These are phyloP conservation scores for Gymnopithys bicolor DNA, from an alignment of 2,797 vertebrate genomes.

Conservation along the genomic window DNA sequence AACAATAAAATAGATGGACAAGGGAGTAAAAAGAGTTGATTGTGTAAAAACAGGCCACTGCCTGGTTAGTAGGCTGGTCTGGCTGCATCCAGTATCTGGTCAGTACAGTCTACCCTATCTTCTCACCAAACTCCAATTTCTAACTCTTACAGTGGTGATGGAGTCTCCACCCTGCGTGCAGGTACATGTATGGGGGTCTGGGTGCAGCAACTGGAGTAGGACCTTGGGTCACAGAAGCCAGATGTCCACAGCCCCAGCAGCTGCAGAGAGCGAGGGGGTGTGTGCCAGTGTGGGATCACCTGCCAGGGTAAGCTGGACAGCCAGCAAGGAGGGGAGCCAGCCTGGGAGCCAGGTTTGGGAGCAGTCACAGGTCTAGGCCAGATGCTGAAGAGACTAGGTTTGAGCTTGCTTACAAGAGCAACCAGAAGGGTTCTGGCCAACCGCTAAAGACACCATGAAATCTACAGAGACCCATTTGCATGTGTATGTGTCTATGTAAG, in stretches of 20 bases:
- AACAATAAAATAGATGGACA: not conserved
- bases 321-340: not conserved
- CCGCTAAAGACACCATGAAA: not conserved
- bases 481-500: not conserved
- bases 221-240: not conserved
- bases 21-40: not conserved
- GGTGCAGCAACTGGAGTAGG: not conserved
- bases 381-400: not conserved
- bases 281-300: no score
- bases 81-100: not conserved
- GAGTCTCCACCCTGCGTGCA: not conserved
- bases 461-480: not conserved
- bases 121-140: not conserved
- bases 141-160: not conserved
- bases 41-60: not conserved
- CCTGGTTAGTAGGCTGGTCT: not conserved
- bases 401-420: no score
- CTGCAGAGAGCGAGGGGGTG: accelerated
- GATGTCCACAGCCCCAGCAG: not conserved
- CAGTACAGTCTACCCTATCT: not conserved
- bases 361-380: not conserved
- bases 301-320: not conserved
- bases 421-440: not conserved
- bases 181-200: accelerated
- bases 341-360: not conserved